Base-by-base conservation (phyloP, 2,113 vertebrate species). In the Nestor notabilis region DNA sequence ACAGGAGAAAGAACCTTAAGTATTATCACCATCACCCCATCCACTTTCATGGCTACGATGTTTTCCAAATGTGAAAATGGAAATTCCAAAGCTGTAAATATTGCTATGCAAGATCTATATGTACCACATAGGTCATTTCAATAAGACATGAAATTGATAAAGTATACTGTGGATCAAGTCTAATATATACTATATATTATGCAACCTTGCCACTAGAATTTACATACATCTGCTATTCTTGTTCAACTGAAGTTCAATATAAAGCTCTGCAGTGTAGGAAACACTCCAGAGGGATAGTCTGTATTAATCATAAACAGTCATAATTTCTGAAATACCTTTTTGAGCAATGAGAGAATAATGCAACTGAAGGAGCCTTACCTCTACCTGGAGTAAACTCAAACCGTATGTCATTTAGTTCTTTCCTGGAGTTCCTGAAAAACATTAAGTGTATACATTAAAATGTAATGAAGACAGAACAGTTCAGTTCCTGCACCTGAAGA, bases 321-420 rank as follows among this genome's bases (percentile, higher is more conserved):
- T 94, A 78, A 96, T 94, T 98, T 96, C 72, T 94, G 71, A 95
- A 97, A 96, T 74, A 83, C 12, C 76, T 85, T 96, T 95, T 78
- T 86, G 68, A 95, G 78, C 88, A 97, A 74, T 95, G 95, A 97
- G 70, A 94, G 82, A 95, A 95, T 95, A 98, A 97, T 96, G 96
- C 95, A 96, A 80, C 94, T 91, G 87, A 96, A 98, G 56, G 84
- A 97, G 69, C 89, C 98, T 98, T 98, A 99, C 99, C 99, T 99
- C 99, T 99, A 71, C 99, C 99, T 88, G 99, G 99, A 96, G 99
- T 99, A 98, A 99, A 99, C 97, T 99, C 99, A 98, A 99, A 99
- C 81, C 99, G 98, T 98, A 99, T 99, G 97, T 99, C 99, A 98
- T 99, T 99, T 98, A 99, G 98, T 97, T 99, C 99, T 95, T 99